phyloP scores from a whole-genome alignment of 1,140 invertebrate genomes.

The Teleogryllus occipitalis region DNA sequence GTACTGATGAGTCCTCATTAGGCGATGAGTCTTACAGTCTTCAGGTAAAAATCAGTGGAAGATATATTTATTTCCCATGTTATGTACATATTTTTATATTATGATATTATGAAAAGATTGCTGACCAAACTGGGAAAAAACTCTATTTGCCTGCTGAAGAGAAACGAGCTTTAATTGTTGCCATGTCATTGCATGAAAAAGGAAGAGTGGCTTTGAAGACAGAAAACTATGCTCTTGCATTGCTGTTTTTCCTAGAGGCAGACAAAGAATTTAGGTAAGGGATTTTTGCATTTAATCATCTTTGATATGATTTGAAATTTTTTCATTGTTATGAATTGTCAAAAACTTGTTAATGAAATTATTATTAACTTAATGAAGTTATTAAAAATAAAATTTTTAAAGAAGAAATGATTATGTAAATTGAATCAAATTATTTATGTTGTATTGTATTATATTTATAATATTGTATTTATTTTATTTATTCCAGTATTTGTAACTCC shows the following conservation, averaged over 20 bases:
- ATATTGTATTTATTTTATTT: conserved; percentile 14
- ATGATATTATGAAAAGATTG: conserved; percentile 46
- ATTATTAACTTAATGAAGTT: too few relatives aligned
- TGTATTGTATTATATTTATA: not conserved
- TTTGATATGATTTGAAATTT: not conserved
- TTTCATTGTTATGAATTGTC: too few relatives aligned
- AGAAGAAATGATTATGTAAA: not conserved
- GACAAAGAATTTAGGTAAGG: conserved; percentile 60
- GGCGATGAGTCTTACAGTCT: conserved; percentile 38
- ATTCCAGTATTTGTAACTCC: conserved; percentile 54
- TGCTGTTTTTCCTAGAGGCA: conserved; percentile 65
- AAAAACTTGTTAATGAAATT: too few relatives aligned
- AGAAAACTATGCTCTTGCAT: conserved; percentile 55
- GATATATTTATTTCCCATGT: not conserved
- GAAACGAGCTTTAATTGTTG: conserved; percentile 56
- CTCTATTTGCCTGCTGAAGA: conserved; percentile 57
- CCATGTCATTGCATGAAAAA: conserved; percentile 69
- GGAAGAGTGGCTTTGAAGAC: conserved; percentile 55
- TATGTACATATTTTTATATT: conserved; percentile 14
- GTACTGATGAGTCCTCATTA: conserved; percentile 12
- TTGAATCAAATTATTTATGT: conserved; percentile 12
- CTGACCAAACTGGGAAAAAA: conserved; percentile 66
- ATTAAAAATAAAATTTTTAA: not conserved
- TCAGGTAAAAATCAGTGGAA: conserved; percentile 33
- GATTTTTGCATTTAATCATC: conserved; percentile 17